phyloP scores from a whole-genome alignment of 2,888 invertebrate genomes.

The Ophion slaviceki region DNA sequence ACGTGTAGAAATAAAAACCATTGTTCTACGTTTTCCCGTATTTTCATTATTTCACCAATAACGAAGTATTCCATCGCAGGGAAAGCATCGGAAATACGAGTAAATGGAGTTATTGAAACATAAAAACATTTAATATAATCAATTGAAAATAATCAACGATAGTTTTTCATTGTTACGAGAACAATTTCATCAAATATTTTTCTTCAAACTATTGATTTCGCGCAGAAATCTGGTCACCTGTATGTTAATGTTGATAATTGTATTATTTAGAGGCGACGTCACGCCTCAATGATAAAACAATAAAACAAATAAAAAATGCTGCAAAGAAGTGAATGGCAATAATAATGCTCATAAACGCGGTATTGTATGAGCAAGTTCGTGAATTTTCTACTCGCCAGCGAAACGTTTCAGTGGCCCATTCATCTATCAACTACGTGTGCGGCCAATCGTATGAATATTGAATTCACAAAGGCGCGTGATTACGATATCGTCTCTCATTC shows the following conservation, averaged over 20 bases:
- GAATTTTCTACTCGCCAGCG: slow-evolving; percentile 44
- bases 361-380: slow-evolving; percentile 52
- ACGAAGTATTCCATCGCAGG: neutral
- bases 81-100: neutral
- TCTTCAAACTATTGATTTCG: neutral
- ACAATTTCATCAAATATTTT: neutral
- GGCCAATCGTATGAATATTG: slow-evolving; percentile 24
- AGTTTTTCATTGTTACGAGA: neutral
- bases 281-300: neutral
- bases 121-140: neutral
- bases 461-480: slow-evolving; percentile 35
- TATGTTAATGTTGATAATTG: neutral
- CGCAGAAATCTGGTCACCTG: neutral
- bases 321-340: slow-evolving; percentile 8
- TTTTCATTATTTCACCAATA: neutral
- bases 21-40: neutral
- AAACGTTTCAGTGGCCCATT: slow-evolving; percentile 20
- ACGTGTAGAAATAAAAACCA: neutral
- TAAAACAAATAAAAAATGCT: slow-evolving; percentile 10
- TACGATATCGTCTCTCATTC: slow-evolving; percentile 55
- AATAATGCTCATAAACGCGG: too few species aligned
- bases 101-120: too few species aligned
- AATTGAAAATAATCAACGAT: neutral
- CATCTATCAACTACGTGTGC: slow-evolving; percentile 14
- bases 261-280: slow-evolving; percentile 8